These are phyloP conservation scores for Anarhynchus alexandrinus DNA, from an alignment of 2,113 vertebrate species.

Conservation along the genomic window DNA sequence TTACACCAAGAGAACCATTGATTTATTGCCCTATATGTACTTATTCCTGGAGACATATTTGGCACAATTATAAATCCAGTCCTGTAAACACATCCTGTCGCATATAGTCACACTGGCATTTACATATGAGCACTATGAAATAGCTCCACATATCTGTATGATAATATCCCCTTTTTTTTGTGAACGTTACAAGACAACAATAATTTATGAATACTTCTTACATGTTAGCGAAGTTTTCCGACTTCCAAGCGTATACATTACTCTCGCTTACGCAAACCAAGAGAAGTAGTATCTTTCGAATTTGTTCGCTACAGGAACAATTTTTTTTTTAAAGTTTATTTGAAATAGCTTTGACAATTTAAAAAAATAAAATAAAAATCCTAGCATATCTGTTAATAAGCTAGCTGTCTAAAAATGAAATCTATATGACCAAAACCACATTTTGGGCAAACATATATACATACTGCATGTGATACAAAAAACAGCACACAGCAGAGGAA, in stretches of 20 bases:
- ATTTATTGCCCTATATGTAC: slow-evolving; percentile 14
- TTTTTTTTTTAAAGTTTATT: slow-evolving; percentile 17
- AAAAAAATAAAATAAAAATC: slow-evolving; percentile 70
- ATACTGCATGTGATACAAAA: slow-evolving; percentile 63
- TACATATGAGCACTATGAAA: slow-evolving; percentile 34
- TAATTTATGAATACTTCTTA: slow-evolving; percentile 58
- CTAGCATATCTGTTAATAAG: slow-evolving; percentile 62
- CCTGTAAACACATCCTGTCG: slow-evolving; percentile 45
- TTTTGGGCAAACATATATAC: slow-evolving; percentile 63
- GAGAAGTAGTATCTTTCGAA: slow-evolving; percentile 12
- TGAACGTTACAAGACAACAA: slow-evolving; percentile 56
- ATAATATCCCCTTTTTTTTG: slow-evolving; percentile 45
- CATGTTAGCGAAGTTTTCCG: slow-evolving; percentile 33
- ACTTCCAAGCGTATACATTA: slow-evolving; percentile 41
- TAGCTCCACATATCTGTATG: slow-evolving; percentile 28
- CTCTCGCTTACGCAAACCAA: slow-evolving; percentile 14
- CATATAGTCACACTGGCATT: slow-evolving; percentile 47
- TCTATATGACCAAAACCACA: slow-evolving; percentile 49
- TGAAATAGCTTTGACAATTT: slow-evolving; percentile 60
- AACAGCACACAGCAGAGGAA: slow-evolving; percentile 51
- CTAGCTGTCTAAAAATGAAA: slow-evolving; percentile 57
- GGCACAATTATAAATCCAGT: slow-evolving; percentile 51
- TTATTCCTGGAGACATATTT: slow-evolving; percentile 41
- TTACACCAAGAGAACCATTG: background rate
- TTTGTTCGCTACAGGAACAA: slow-evolving; percentile 50